A percentile compares a stretch with the other conserved stretches of the same genome.
phyloP scores from a whole-genome alignment of 2,888 invertebrate species.

The Callinectes sapidus region DNA sequence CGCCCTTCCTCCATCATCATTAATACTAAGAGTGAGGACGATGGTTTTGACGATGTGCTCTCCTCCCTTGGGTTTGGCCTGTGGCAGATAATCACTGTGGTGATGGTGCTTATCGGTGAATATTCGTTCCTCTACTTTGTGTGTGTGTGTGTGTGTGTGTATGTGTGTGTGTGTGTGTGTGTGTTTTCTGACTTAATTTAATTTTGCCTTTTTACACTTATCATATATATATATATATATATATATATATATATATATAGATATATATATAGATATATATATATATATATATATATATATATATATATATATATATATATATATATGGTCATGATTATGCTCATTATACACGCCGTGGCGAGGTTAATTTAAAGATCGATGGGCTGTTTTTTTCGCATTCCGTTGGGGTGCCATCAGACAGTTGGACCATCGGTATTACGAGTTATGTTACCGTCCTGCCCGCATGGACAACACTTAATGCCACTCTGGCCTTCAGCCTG shows the following conservation, averaged over 20 bases:
- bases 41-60: conserved; percentile 15
- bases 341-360: neutral
- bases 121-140: neutral
- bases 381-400: neutral
- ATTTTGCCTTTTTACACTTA: neutral
- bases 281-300: too few species aligned
- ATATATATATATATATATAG: too few species aligned
- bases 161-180: too few species aligned
- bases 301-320: too few species aligned
- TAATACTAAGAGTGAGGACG: neutral
- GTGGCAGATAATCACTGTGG: neutral
- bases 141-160: too few species aligned
- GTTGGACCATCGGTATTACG: neutral
- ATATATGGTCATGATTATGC: neutral
- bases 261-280: too few species aligned
- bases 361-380: neutral
- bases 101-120: neutral
- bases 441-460: conserved; percentile 8
- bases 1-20: neutral
- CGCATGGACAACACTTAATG: neutral
- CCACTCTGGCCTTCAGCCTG: neutral
- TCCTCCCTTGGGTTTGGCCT: conserved; percentile 15
- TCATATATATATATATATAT: too few species aligned
- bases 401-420: neutral
- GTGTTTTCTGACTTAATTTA: neutral